Conservation (phyloP, 2,797 vertebrate genomes). For the Tympanoctomys barrerae region DNA sequence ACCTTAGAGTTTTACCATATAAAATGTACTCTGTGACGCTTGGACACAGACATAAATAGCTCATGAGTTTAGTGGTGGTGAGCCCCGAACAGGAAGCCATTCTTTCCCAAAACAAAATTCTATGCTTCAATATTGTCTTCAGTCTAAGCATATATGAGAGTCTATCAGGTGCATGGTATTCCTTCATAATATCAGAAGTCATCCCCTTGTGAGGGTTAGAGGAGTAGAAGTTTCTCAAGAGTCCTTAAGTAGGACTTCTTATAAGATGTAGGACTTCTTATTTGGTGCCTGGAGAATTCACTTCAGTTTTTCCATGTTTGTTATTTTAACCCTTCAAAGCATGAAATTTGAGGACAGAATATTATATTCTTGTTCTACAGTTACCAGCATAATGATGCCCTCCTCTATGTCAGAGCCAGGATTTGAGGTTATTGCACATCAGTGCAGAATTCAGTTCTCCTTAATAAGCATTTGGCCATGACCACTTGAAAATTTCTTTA, state of each 20-base stretch:
- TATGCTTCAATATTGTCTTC: not conserved
- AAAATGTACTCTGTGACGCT: not conserved
- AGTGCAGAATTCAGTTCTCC: not conserved
- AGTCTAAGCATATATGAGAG: not conserved
- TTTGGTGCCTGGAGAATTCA: not conserved
- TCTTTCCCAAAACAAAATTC: not conserved
- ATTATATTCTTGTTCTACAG: not conserved
- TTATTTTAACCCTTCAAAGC: not conserved
- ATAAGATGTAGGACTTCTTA: not conserved
- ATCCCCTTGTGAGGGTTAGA: not conserved
- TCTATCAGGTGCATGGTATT: not conserved
- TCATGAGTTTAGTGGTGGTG: not conserved
- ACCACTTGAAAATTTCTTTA: not conserved
- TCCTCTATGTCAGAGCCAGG: not conserved
- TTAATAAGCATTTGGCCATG: not conserved
- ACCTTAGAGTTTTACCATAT: not conserved
- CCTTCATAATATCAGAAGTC: not conserved
- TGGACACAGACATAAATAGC: not conserved
- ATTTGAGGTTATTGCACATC: not conserved
- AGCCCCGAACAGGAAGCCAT: not conserved
- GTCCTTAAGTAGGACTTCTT: not conserved
- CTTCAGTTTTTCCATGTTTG: not conserved
- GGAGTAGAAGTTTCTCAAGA: not conserved
- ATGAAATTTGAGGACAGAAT: not conserved
- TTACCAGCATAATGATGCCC: conserved; percentile 14